A percentile compares a stretch with the other conserved stretches of the same genome.
Evolutionary conservation across 2,113 vertebrate species (phyloP).

Genomic region (Clupea harengus): DNA sequence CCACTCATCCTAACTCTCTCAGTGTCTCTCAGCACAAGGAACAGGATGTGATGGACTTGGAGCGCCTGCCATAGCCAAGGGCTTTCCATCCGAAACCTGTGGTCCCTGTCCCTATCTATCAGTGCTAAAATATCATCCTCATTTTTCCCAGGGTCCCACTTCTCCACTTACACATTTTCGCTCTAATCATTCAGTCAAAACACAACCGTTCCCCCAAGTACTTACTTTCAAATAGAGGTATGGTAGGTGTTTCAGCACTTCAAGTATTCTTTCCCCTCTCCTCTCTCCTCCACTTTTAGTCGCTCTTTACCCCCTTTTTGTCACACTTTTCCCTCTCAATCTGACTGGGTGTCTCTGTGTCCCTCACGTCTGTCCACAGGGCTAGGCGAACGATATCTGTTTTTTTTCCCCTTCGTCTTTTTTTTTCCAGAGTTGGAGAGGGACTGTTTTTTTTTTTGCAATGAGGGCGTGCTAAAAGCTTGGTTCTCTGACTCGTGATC

Average conservation of each 20-base stretch:
- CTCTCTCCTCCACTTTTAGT: slow-evolving; percentile 65
- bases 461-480: slow-evolving; percentile 59
- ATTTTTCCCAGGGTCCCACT: background rate
- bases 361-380: slow-evolving; percentile 47
- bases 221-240: slow-evolving; percentile 73
- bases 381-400: slow-evolving; percentile 63
- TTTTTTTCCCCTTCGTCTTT: slow-evolving; percentile 1
- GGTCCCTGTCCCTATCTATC: background rate
- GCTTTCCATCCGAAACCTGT: background rate
- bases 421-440: slow-evolving; percentile 10
- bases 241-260: slow-evolving; percentile 63
- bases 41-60: background rate
- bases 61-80: background rate
- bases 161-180: background rate
- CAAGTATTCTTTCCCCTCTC: slow-evolving; percentile 61
- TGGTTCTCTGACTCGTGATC: slow-evolving; percentile 73
- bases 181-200: background rate
- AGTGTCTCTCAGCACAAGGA: background rate
- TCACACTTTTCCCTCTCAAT: slow-evolving; percentile 45
- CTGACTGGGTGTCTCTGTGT: slow-evolving; percentile 29
- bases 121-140: background rate
- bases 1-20: background rate
- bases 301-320: slow-evolving; percentile 52
- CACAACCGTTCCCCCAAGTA: slow-evolving; percentile 34
- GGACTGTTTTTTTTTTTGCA: slow-evolving; percentile 31